A percentile compares a stretch with the other conserved stretches of the same genome.
Evolutionary conservation across 35 echinoderm and acorn worm species (phyloP).

Genomic region (Heliocidaris tuberculata): DNA sequence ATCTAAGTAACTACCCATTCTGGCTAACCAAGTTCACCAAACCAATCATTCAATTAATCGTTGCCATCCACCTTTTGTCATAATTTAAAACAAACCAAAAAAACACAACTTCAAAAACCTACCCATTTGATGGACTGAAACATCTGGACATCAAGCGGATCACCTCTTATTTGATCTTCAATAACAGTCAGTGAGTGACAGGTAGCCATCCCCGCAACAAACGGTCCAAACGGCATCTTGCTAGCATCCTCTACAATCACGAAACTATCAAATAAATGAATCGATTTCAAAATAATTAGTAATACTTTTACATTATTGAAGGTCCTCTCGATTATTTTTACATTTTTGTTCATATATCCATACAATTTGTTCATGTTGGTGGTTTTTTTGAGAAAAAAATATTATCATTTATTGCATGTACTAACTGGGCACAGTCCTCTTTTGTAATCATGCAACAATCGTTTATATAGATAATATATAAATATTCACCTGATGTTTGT

Average conservation of each 20-base stretch:
- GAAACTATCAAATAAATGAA: slow-evolving; percentile 56
- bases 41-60: too few relatives aligned
- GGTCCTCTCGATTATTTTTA: background rate
- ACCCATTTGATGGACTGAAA: slow-evolving; percentile 97
- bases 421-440: too few relatives aligned
- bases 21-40: too few relatives aligned
- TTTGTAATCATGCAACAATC: too few relatives aligned
- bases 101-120: background rate
- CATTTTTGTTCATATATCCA: background rate
- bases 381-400: background rate
- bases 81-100: too few relatives aligned
- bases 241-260: slow-evolving; percentile 88
- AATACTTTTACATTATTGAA: background rate
- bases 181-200: slow-evolving; percentile 94
- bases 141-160: slow-evolving; percentile 95
- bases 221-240: slow-evolving; percentile 78
- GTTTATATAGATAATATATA: too few relatives aligned
- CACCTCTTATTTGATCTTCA: slow-evolving; percentile 89
- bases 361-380: too few relatives aligned
- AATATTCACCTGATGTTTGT: too few relatives aligned
- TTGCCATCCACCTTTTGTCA: too few relatives aligned
- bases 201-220: slow-evolving; percentile 84
- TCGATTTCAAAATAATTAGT: background rate
- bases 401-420: too few relatives aligned
- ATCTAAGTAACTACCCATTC: too few relatives aligned